A percentile compares a stretch with the other conserved stretches of the same genome.
Evolutionary conservation across 2,888 invertebrate species (phyloP).

Genomic region (Himalopsyche japonica): DNA sequence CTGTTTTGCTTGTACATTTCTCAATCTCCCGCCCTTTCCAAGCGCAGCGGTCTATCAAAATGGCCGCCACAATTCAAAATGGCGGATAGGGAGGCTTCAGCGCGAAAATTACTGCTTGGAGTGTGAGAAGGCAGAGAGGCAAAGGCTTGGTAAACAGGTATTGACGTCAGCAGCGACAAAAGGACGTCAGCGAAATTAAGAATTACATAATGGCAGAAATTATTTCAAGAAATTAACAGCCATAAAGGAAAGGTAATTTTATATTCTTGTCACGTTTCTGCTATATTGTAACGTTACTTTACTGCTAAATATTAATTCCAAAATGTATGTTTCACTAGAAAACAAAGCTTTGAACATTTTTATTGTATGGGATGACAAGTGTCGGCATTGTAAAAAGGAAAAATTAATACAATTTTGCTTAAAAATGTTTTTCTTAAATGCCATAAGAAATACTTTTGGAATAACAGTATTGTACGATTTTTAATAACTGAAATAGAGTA

Average conservation of each 20-base stretch:
- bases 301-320: background rate
- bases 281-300: background rate
- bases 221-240: background rate
- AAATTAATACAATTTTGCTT: too few relatives aligned
- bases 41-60: background rate
- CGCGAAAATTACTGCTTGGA: background rate
- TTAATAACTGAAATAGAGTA: too few relatives aligned
- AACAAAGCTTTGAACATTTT: too few relatives aligned
- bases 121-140: background rate
- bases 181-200: background rate
- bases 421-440: too few relatives aligned
- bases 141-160: background rate
- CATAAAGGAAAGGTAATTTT: background rate
- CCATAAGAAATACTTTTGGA: too few relatives aligned
- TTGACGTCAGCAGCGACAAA: slow-evolving; percentile 16
- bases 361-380: too few relatives aligned
- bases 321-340: background rate
- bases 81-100: background rate
- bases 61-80: background rate
- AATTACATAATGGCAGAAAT: background rate
- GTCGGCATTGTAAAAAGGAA: too few relatives aligned
- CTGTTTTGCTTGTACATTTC: background rate
- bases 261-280: background rate
- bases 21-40: background rate
- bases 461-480: too few relatives aligned